A percentile compares a stretch with the other conserved stretches of the same genome.
These are phyloP conservation scores for Neodiprion fabricii DNA, from an alignment of 1,140 invertebrate genomes.

Conservation along the genomic window DNA sequence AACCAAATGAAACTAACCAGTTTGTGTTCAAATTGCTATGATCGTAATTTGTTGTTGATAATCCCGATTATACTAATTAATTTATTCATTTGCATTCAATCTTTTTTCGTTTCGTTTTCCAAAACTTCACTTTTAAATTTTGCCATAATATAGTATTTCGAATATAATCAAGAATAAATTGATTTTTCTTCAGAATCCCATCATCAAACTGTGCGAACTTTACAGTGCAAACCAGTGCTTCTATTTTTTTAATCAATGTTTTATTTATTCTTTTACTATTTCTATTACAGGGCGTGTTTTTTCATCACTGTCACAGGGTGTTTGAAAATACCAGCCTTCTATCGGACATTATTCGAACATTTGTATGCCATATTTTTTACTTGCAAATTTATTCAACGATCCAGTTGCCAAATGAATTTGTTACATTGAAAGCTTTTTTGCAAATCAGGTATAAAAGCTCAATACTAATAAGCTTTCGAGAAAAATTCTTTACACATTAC, in stretches of 20 bases:
- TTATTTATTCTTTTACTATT: background rate
- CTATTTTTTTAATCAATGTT: background rate
- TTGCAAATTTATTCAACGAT: background rate
- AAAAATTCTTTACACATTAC: too few species aligned
- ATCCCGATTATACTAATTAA: constrained; percentile 10
- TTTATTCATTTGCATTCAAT: constrained; percentile 29
- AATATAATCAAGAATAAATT: constrained; percentile 11
- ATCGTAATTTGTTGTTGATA: constrained; percentile 19
- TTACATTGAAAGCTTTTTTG: background rate
- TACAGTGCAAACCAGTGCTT: constrained; percentile 6
- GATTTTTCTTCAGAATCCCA: constrained; percentile 20
- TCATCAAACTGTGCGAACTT: constrained; percentile 26
- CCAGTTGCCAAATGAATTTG: background rate
- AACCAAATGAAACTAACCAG: constrained; percentile 56
- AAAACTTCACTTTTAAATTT: background rate
- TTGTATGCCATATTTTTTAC: background rate
- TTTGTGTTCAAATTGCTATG: constrained; percentile 53
- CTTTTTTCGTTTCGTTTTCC: constrained; percentile 16
- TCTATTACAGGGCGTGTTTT: background rate
- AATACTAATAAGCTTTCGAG: too few species aligned
- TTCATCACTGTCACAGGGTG: background rate
- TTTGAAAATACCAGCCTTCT: background rate
- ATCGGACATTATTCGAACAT: background rate
- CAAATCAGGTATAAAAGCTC: too few species aligned
- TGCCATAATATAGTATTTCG: constrained; percentile 14